A percentile compares a stretch with the other conserved stretches of the same genome.
These are phyloP conservation scores for Philypnodon macrostomus DNA, from an alignment of 2,797 vertebrate species.

Conservation along the genomic window DNA sequence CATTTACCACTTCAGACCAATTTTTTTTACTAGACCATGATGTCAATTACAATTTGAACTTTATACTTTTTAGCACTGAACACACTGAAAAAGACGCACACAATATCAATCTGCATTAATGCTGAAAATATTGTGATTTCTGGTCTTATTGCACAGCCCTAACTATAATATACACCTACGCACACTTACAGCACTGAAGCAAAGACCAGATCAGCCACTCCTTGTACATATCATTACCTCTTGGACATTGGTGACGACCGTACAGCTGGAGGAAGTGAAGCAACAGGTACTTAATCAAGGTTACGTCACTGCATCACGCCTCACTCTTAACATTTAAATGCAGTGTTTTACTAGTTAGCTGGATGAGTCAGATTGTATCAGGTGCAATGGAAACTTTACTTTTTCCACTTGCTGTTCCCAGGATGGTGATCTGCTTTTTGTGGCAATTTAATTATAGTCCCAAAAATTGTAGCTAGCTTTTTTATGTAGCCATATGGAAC, in stretches of 20 bases:
- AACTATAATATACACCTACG: slow-evolving; percentile 16
- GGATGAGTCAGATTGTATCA: slow-evolving; percentile 43
- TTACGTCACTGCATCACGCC: slow-evolving; percentile 40
- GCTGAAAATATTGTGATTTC: no score
- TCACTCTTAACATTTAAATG: slow-evolving; percentile 16
- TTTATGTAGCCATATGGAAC: slow-evolving; percentile 13
- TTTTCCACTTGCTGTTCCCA: not conserved
- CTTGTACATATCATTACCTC: slow-evolving; percentile 35
- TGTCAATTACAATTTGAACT: no score
- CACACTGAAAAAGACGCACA: no score
- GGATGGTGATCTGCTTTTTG: slow-evolving; percentile 4
- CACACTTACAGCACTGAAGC: slow-evolving; percentile 7
- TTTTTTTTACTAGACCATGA: no score
- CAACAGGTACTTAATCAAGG: slow-evolving; percentile 52
- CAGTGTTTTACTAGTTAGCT: slow-evolving; percentile 2
- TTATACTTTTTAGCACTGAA: no score
- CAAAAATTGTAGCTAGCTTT: not conserved
- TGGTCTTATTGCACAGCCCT: no score
- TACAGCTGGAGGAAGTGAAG: slow-evolving; percentile 61
- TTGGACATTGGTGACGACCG: slow-evolving; percentile 54
- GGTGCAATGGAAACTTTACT: slow-evolving; percentile 8
- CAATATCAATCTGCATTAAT: no score
- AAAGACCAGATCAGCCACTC: slow-evolving; percentile 53
- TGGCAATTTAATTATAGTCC: not conserved
- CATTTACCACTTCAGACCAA: no score